Percentiles rank a stretch among this genome's conserved stretches.
Conservation (phyloP, 2,888 invertebrate species). For the Nomada goodeniana region DNA sequence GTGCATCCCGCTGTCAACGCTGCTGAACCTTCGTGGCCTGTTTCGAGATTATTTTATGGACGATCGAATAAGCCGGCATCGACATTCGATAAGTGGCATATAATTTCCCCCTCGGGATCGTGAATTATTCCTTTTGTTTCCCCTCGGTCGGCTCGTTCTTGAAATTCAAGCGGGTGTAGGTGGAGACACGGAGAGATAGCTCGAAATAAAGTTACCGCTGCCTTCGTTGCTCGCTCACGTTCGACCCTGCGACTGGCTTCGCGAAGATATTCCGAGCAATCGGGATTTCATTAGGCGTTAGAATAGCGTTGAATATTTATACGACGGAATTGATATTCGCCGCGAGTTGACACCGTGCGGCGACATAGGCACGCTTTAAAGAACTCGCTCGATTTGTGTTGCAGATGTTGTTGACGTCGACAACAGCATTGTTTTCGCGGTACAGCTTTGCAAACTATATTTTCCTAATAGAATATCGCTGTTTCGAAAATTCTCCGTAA, state of each 20-base stretch:
- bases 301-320: background rate
- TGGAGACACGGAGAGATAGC: too few relatives aligned
- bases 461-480: too few relatives aligned
- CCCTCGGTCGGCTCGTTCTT: background rate
- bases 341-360: background rate
- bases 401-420: background rate
- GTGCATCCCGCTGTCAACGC: background rate
- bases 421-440: too few relatives aligned
- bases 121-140: background rate
- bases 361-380: background rate
- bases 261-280: background rate
- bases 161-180: too few relatives aligned
- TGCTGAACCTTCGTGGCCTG: background rate
- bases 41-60: background rate
- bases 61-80: background rate
- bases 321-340: background rate
- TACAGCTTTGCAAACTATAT: too few relatives aligned
- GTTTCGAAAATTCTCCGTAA: too few relatives aligned
- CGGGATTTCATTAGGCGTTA: background rate
- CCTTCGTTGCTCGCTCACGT: background rate
- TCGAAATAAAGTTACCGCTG: too few relatives aligned
- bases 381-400: background rate
- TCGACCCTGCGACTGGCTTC: background rate
- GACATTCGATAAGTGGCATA: constrained; percentile 1
- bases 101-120: too few relatives aligned